Conservation (phyloP, 2,888 invertebrate species). For the Acanthosoma haemorrhoidale region DNA sequence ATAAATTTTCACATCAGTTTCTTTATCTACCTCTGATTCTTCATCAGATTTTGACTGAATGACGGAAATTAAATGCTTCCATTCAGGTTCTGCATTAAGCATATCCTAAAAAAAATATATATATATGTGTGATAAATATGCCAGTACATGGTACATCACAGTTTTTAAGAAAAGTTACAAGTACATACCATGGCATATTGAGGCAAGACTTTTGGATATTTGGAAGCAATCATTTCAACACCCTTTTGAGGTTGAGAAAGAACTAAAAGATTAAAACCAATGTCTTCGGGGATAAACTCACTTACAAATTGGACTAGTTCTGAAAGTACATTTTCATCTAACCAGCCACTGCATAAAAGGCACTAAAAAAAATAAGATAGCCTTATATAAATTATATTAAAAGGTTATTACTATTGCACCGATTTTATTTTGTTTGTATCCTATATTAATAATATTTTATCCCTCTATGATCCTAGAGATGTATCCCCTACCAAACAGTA, state of each 20-base stretch:
- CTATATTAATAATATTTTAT: no score
- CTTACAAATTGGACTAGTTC: slow-evolving; percentile 56
- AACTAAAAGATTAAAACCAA: slow-evolving; percentile 42
- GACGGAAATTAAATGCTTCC: slow-evolving; percentile 48
- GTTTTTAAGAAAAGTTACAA: no score
- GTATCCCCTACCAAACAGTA: no score
- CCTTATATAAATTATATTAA: no score
- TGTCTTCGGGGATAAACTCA: slow-evolving; percentile 38
- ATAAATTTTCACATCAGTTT: slow-evolving; percentile 29
- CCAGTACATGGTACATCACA: no score
- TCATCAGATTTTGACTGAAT: slow-evolving; percentile 46
- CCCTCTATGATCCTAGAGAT: no score
- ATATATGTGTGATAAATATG: background rate
- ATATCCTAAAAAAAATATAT: slow-evolving; percentile 46
- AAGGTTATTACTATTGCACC: no score
- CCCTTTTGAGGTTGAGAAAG: slow-evolving; percentile 47
- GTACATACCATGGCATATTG: slow-evolving; percentile 59
- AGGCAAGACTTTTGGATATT: slow-evolving; percentile 57
- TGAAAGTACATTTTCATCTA: slow-evolving; percentile 53
- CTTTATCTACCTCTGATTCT: slow-evolving; percentile 32
- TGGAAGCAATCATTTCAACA: slow-evolving; percentile 51
- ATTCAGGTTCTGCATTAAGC: slow-evolving; percentile 48
- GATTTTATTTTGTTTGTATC: no score
- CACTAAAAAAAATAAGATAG: slow-evolving; percentile 51
- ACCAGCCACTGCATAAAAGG: slow-evolving; percentile 53